A percentile compares a stretch with the other conserved stretches of the same genome.
Conservation (phyloP, 2,888 invertebrate species). For the Atrina japonica region DNA sequence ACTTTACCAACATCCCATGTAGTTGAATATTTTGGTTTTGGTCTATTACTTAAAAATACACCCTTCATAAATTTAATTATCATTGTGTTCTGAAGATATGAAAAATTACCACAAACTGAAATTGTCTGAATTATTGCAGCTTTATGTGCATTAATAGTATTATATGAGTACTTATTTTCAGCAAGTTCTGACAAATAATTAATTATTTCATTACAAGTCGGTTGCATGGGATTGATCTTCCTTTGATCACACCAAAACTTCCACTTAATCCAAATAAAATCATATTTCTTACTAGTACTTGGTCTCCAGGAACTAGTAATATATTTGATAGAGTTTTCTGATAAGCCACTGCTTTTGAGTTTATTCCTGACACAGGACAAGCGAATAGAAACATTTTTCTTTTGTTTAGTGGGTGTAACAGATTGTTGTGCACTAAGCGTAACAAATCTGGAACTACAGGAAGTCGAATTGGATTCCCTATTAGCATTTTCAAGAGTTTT, state of each 20-base stretch:
- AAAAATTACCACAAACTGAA: conserved; percentile 2
- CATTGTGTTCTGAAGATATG: conserved; percentile 6
- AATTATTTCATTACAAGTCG: conserved; percentile 14
- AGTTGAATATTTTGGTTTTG: no score
- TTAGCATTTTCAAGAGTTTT: conserved; percentile 4
- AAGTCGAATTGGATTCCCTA: conserved; percentile 4
- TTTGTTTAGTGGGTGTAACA: conserved; percentile 20
- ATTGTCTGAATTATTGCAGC: not conserved
- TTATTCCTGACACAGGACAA: conserved; percentile 26
- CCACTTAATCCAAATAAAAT: conserved; percentile 25
- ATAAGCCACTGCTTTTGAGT: conserved; percentile 16
- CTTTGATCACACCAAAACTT: conserved; percentile 12
- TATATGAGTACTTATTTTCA: not conserved
- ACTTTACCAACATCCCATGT: no score
- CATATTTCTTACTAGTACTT: conserved; percentile 22
- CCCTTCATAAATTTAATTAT: not conserved
- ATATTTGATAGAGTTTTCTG: conserved; percentile 12
- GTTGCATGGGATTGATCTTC: conserved; percentile 17
- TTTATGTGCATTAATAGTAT: not conserved
- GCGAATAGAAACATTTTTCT: conserved; percentile 18
- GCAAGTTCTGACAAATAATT: not conserved
- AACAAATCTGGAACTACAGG: conserved; percentile 19
- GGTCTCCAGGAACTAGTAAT: conserved; percentile 22
- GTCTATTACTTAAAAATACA: not conserved
- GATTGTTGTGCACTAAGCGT: conserved; percentile 8